These are phyloP conservation scores for Drosophila birchii DNA, from an alignment of 2,888 invertebrate species.

Conservation along the genomic window DNA sequence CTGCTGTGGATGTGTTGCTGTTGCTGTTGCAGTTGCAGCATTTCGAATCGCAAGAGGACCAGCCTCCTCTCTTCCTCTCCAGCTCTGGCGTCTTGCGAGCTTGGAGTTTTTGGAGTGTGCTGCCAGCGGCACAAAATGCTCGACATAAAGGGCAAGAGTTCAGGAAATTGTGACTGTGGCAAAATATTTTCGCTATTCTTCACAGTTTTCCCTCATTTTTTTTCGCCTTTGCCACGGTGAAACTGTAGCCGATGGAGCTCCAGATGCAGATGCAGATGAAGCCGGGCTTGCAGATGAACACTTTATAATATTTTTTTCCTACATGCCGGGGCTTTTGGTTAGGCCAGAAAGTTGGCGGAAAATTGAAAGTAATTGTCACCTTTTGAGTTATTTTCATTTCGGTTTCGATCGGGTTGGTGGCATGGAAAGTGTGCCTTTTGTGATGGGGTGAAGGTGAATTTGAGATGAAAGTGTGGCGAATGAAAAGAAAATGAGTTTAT, in stretches of 20 bases:
- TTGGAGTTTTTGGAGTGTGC: slow-evolving; percentile 38
- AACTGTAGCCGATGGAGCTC: slow-evolving; percentile 36
- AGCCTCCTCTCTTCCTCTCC: slow-evolving; percentile 27
- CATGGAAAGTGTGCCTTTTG: slow-evolving; percentile 58
- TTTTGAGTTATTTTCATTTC: slow-evolving; percentile 45
- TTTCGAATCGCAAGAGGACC: slow-evolving; percentile 63
- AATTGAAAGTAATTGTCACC: slow-evolving; percentile 79
- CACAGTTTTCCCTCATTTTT: slow-evolving; percentile 27
- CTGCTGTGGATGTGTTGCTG: slow-evolving; percentile 23
- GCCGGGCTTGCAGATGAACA: slow-evolving; percentile 40
- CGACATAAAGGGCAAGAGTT: slow-evolving; percentile 79
- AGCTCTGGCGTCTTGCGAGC: slow-evolving; percentile 8
- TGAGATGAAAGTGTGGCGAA: slow-evolving; percentile 32
- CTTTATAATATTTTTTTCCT: slow-evolving; percentile 26
- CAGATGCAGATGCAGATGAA: slow-evolving; percentile 41
- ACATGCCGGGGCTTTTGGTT: slow-evolving; percentile 24
- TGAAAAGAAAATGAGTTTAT: slow-evolving; percentile 3
- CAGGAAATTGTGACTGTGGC: slow-evolving; percentile 74
- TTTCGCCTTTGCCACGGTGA: slow-evolving; percentile 27
- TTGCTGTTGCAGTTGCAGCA: slow-evolving; percentile 49
- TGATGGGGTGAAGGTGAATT: slow-evolving; percentile 35
- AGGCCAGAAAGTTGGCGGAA: slow-evolving; percentile 51
- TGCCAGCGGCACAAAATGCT: slow-evolving; percentile 70
- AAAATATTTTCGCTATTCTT: slow-evolving; percentile 55
- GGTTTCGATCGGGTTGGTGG: slow-evolving; percentile 27